Percentiles rank a stretch among this genome's conserved stretches.
These are phyloP conservation scores for Bibio marci DNA, from an alignment of 2,888 invertebrate genomes.

Conservation along the genomic window DNA sequence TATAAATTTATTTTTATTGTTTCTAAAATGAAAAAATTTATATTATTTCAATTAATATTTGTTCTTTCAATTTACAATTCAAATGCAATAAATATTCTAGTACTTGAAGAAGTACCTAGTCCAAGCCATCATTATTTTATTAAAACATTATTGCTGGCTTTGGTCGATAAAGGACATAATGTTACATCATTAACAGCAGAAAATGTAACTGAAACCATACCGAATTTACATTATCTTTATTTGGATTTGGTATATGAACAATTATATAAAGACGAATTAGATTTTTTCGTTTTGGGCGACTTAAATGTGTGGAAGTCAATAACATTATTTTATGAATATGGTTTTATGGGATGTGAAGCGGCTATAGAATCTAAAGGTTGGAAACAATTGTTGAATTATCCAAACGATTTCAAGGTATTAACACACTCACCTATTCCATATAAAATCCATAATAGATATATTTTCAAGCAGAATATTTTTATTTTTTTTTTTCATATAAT, in stretches of 20 bases:
- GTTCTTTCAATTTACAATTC: no score
- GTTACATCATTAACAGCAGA: constrained; percentile 6
- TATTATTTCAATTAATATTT: no score
- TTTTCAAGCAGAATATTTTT: no score
- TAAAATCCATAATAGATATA: no score
- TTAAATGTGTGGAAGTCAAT: not conserved
- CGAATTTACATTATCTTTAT: constrained; percentile 7
- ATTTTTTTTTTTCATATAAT: no score
- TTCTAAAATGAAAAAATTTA: no score
- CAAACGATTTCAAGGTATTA: constrained; percentile 13
- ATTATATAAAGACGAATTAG: constrained; percentile 3
- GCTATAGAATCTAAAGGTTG: constrained; percentile 11
- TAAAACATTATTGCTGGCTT: not conserved
- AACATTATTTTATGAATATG: not conserved
- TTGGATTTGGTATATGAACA: constrained; percentile 7
- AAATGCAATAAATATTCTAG: not conserved
- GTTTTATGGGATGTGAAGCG: not conserved
- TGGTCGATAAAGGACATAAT: constrained; percentile 6
- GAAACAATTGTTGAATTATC: constrained; percentile 15
- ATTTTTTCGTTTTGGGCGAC: not conserved
- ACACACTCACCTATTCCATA: no score
- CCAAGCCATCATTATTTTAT: not conserved
- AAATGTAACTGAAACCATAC: constrained; percentile 1
- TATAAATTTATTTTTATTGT: no score
- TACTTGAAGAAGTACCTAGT: not conserved